phyloP scores from a whole-genome alignment of 1,140 invertebrate species.

The Formica exsecta region DNA sequence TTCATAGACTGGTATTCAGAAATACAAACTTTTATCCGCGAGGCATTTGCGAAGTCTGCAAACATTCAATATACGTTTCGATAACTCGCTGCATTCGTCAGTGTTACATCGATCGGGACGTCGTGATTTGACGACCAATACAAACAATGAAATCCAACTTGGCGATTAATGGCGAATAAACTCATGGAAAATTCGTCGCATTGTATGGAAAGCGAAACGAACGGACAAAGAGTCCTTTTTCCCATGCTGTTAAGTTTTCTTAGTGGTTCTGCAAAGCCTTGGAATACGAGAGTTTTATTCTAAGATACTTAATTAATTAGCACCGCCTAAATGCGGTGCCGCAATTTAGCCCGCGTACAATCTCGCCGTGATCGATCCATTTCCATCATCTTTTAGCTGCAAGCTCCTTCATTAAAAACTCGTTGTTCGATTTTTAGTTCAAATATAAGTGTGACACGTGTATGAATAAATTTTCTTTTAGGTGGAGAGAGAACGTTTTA shows the following conservation, averaged over 20 bases:
- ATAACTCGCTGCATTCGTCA: slow-evolving; percentile 20
- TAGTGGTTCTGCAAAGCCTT: slow-evolving; percentile 37
- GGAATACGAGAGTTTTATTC: slow-evolving; percentile 48
- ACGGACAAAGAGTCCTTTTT: slow-evolving; percentile 47
- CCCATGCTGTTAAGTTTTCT: slow-evolving; percentile 42
- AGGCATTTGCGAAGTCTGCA: slow-evolving; percentile 2
- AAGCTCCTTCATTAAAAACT: slow-evolving; percentile 30
- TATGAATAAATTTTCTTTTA: slow-evolving; percentile 35
- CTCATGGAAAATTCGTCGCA: slow-evolving; percentile 18
- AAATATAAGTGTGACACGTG: slow-evolving; percentile 1
- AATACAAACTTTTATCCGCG: slow-evolving; percentile 59
- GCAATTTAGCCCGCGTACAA: slow-evolving; percentile 34
- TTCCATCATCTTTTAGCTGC: background rate
- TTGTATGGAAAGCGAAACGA: slow-evolving; percentile 19
- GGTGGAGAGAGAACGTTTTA: background rate
- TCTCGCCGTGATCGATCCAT: slow-evolving; percentile 28
- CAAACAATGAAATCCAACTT: slow-evolving; percentile 37
- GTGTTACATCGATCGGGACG: background rate
- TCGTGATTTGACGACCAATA: slow-evolving; percentile 30
- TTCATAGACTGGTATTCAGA: slow-evolving; percentile 41
- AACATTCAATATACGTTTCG: slow-evolving; percentile 30
- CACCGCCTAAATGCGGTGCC: slow-evolving; percentile 1
- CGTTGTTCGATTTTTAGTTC: slow-evolving; percentile 23
- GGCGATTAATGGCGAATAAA: slow-evolving; percentile 54
- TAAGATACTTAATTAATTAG: slow-evolving; percentile 59